Percentiles rank a stretch among this genome's conserved stretches.
These are phyloP conservation scores for Knipowitschia caucasica DNA, from an alignment of 2,797 vertebrate genomes.

Conservation along the genomic window DNA sequence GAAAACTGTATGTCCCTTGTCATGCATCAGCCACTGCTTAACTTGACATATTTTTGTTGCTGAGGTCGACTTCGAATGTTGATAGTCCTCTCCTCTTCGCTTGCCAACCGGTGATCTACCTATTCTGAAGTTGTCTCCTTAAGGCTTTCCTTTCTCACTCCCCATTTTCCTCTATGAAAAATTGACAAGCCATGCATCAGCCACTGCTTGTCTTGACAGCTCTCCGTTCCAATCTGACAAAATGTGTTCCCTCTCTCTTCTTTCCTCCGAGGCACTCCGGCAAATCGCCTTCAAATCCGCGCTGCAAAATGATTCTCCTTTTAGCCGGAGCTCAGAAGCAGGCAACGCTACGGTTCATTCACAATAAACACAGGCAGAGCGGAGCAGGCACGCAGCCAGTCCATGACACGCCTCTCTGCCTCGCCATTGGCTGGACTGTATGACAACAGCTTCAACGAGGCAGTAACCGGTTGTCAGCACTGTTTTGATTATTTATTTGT, in stretches of 20 bases:
- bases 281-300: constrained; percentile 35
- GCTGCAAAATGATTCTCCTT: constrained; percentile 45
- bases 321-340: constrained; percentile 38
- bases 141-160: too few species aligned
- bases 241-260: neutral
- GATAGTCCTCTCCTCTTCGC: too few species aligned
- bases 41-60: neutral
- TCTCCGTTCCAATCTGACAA: too few species aligned
- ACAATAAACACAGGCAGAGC: constrained; percentile 76
- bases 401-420: constrained; percentile 75
- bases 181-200: too few species aligned
- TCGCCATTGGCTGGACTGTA: constrained; percentile 76
- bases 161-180: too few species aligned
- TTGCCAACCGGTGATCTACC: too few species aligned
- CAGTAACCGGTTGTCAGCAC: constrained; percentile 66
- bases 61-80: too few species aligned
- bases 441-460: constrained; percentile 66
- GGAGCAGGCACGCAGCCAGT: constrained; percentile 54
- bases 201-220: constrained; percentile 29
- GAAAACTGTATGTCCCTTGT: constrained; percentile 57
- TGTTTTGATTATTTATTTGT: constrained; percentile 58
- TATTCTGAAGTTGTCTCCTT: too few species aligned
- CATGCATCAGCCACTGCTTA: constrained; percentile 53
- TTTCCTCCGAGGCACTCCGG: constrained; percentile 61
- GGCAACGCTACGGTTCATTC: constrained; percentile 74